phyloP scores from a whole-genome alignment of 2,113 vertebrate genomes.

The Podiceps cristatus region DNA sequence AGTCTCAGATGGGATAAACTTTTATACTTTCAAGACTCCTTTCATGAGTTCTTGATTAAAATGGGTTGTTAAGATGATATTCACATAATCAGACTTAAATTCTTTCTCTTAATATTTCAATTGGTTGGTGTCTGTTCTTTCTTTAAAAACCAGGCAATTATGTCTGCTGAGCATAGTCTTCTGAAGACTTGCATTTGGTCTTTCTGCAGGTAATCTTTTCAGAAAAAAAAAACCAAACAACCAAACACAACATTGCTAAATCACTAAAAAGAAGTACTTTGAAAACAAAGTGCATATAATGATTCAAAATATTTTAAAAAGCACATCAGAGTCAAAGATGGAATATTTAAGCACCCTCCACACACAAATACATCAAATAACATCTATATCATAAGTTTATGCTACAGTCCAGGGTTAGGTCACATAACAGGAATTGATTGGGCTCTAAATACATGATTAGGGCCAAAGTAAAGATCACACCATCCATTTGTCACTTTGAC shows the following conservation, averaged over 20 bases:
- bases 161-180: neutral
- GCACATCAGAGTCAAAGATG: neutral
- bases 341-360: neutral
- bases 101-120: neutral
- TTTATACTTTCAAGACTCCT: neutral
- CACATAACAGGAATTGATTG: neutral
- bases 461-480: neutral
- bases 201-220: neutral
- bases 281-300: neutral
- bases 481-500: neutral
- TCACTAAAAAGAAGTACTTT: neutral
- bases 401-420: neutral
- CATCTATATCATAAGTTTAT: neutral
- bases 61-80: neutral
- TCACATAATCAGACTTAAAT: neutral
- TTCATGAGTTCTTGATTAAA: neutral
- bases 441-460: neutral
- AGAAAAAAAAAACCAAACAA: neutral
- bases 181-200: neutral
- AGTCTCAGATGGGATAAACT: neutral
- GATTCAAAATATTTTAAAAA: neutral
- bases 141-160: neutral
- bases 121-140: neutral
- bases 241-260: neutral
- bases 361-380: neutral